Percentiles rank a stretch among this genome's conserved stretches.
Evolutionary conservation across 2,888 invertebrate genomes (phyloP).

Genomic region (Teleogryllus oceanicus): DNA sequence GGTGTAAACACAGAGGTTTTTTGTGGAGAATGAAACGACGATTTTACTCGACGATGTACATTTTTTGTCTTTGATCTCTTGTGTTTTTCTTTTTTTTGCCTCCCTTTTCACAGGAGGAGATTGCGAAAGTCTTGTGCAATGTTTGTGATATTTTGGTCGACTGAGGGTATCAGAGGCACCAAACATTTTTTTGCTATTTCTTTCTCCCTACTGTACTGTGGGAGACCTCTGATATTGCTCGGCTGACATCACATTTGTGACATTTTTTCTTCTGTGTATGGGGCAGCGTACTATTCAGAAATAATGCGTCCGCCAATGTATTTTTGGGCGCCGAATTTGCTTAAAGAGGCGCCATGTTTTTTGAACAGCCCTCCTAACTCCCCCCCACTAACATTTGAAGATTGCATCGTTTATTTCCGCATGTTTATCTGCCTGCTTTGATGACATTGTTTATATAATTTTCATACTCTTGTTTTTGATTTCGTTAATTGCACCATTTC

Average conservation of each 20-base stretch:
- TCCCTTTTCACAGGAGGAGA: conserved; percentile 47
- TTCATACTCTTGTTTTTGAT: conserved; percentile 47
- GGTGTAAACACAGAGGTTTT: conserved; percentile 34
- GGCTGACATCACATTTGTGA: conserved; percentile 55
- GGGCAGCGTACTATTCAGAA: conserved; percentile 64
- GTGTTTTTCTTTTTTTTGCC: conserved; percentile 35
- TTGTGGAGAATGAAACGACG: conserved; percentile 36
- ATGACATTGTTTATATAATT: conserved; percentile 39
- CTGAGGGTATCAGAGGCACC: conserved; percentile 36
- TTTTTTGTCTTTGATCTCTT: conserved; percentile 9
- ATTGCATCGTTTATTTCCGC: conserved; percentile 38
- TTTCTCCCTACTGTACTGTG: conserved; percentile 41
- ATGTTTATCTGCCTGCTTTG: conserved; percentile 39
- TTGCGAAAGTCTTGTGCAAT: conserved; percentile 37
- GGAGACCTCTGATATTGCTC: conserved; percentile 37
- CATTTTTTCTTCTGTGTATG: conserved; percentile 84
- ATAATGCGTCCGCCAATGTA: conserved; percentile 31
- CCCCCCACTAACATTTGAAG: conserved; percentile 38
- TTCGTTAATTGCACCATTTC: conserved; percentile 63
- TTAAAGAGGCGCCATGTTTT: conserved; percentile 34
- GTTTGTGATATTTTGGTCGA: conserved; percentile 48
- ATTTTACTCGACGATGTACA: conserved; percentile 33
- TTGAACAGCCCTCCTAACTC: conserved; percentile 31
- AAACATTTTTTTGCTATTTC: conserved; percentile 43
- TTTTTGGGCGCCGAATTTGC: conserved; percentile 35